Base-by-base conservation (phyloP, 2,797 vertebrate genomes). In the Pterois miles region DNA sequence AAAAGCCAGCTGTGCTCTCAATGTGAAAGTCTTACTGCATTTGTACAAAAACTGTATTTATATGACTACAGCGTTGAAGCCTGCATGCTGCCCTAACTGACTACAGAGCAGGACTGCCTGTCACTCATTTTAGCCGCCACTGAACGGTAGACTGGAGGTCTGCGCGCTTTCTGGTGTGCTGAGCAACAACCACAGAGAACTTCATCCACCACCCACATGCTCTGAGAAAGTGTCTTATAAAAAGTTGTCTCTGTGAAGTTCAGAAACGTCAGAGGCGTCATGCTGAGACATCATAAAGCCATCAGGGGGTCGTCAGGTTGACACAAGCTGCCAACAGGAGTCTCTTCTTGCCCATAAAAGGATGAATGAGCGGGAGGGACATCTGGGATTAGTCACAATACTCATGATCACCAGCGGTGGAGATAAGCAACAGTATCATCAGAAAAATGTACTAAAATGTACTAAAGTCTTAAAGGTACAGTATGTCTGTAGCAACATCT, bases 331-430 rank as follows among this genome's bases (percentile, higher is more conserved):
- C 83, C 79, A 74, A 79, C 80, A 78, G 69, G 71, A 80, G 69
- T 64, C 65, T 81, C 53, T 46, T 82, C 73, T 36, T 82, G 84
- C 80, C 90, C 87, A 85, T 83, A 82, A 89, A 89, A 89, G 87
- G 81, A 92, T 89, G 76, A 89, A 92, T 88, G 84, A 82, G 23
- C 38, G n/a, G 52, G 66, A 84, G 12, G 68, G 46, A 78, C 79
- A 71, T 74, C 46, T 65, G 76, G 79, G 78, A 89, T 82, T 78
- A 89, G 66, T 46, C 8, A 4, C 59, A 68, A 71, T 82, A 75
- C 52, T 70, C 57, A 85, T 78, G 40, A 48, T 5, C 23, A 38
- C 52, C 57, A 36, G 11, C 22, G 9, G 14, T 43, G 43, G n/a
- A 48, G n/a, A n/a, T n/a, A n/a, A n/a, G n/a, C n/a, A n/a, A n/a